A percentile compares a stretch with the other conserved stretches of the same genome.
Evolutionary conservation across 2,888 invertebrate genomes (phyloP).

Genomic region (Amiota minor): DNA sequence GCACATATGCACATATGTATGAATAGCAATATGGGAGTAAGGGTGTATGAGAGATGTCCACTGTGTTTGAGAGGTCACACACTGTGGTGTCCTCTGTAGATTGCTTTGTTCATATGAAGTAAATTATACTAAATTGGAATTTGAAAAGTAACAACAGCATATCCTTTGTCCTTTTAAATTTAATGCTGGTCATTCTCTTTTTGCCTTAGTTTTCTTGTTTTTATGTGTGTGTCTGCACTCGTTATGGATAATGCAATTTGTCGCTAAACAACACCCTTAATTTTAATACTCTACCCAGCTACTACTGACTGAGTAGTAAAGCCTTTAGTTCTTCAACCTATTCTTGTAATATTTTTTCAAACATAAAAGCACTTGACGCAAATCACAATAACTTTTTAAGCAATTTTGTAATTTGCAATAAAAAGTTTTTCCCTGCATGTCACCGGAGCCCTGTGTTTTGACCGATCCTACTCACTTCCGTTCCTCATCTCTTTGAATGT

Average conservation of each 20-base stretch:
- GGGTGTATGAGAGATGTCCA: constrained; percentile 29
- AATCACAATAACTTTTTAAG: constrained; percentile 24
- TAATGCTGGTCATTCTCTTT: neutral
- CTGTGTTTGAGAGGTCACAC: constrained; percentile 36
- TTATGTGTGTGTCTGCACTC: neutral
- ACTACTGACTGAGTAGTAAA: neutral
- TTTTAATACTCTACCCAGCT: constrained; percentile 8
- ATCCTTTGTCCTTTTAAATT: neutral
- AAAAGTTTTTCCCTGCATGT: constrained; percentile 16
- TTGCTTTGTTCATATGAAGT: constrained; percentile 44
- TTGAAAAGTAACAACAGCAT: constrained; percentile 43
- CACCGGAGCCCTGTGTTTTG: neutral
- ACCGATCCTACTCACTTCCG: neutral
- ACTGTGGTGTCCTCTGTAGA: constrained; percentile 4
- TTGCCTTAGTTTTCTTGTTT: constrained; percentile 36
- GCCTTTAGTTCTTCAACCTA: too few species aligned
- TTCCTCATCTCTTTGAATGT: neutral
- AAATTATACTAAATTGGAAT: constrained; percentile 54
- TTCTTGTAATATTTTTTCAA: neutral
- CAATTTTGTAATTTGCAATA: constrained; percentile 30
- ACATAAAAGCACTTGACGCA: neutral
- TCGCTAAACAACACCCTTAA: constrained; percentile 34
- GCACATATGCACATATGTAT: constrained; percentile 17
- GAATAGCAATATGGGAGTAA: constrained; percentile 45
- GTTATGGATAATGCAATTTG: constrained; percentile 55